Base-by-base conservation (phyloP, 2,888 invertebrate species). In the Spilosoma lubricipeda region DNA sequence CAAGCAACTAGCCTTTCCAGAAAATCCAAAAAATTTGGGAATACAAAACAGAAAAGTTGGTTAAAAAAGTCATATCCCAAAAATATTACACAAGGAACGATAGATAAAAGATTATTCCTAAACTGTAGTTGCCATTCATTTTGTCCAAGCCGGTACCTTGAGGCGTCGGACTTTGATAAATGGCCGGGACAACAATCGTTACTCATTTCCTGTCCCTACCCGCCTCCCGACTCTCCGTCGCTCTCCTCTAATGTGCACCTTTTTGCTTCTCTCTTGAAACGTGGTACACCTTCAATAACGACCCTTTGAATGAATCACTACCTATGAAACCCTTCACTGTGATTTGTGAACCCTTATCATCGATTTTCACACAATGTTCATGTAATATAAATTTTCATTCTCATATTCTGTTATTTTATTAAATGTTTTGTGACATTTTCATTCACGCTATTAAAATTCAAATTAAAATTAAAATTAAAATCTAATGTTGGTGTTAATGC, bases 161-260 rank as follows among this genome's bases (percentile, higher is more conserved):
- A 84, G 86, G 87, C 87, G 88, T 86, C 85, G 87, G 94, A 93
- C 94, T 91, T 93, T 95, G 95, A 95, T 93, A 91, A 94, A 95
- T 93, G 93, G 87, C 89, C 90, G 90, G 91, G 90, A 90, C 88
- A 91, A 90, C 90, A 92, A 92, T 92, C 92, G 91, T 92, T 92
- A 92, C 93, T 94, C 92, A 94, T 94, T 94, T 93, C 92, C 92
- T 90, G 91, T 90, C 91, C 91, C 90, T 89, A 85, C 89, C 90
- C 90, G 82, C 82, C 88, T 88, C 89, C 89, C 27, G 13, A 59
- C 63, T 90, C 88, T 83, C 81, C 81, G 84, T 85, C 86, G 82
- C 80, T 45, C 84, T 76, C 86, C 78, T 85, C 86, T 90, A 90
- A 91, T 90, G 89, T 87, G 87, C 87, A 90, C 91, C 90, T 91